These are phyloP conservation scores for Barypeithes pellucidus DNA, from an alignment of 2,888 invertebrate genomes.

Conservation along the genomic window DNA sequence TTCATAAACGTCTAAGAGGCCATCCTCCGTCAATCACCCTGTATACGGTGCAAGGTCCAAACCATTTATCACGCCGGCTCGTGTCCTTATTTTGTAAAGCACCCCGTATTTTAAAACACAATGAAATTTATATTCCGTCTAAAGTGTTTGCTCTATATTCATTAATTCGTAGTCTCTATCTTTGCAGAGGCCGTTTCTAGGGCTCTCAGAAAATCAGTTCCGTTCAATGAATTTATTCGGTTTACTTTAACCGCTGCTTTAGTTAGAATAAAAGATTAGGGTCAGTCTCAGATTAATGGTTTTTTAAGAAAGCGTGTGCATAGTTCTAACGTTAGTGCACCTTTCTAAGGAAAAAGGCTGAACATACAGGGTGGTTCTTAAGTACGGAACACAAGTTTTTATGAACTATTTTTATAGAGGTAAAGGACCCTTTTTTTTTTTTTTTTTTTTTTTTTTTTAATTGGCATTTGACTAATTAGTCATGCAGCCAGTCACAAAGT, in stretches of 20 bases:
- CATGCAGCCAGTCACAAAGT: too few relatives aligned
- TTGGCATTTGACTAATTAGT: too few relatives aligned
- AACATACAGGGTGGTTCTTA: too few relatives aligned
- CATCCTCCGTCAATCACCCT: too few relatives aligned
- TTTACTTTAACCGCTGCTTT: slow-evolving; percentile 47
- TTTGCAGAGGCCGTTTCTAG: neutral
- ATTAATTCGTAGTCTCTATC: slow-evolving; percentile 43
- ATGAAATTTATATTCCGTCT: slow-evolving; percentile 25
- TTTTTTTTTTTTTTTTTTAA: too few relatives aligned
- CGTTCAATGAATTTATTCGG: slow-evolving; percentile 45
- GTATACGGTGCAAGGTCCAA: too few relatives aligned
- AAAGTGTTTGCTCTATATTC: slow-evolving; percentile 49
- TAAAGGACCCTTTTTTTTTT: too few relatives aligned
- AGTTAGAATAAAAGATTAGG: slow-evolving; percentile 52
- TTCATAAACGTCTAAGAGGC: too few relatives aligned
- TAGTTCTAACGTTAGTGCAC: too few relatives aligned
- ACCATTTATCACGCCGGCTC: neutral
- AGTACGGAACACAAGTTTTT: too few relatives aligned
- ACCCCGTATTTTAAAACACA: neutral
- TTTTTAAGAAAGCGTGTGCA: neutral
- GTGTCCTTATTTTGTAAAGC: neutral
- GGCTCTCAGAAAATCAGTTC: slow-evolving; percentile 43
- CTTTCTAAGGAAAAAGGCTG: too few relatives aligned
- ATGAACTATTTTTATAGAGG: too few relatives aligned
- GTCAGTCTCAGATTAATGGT: slow-evolving; percentile 27